A percentile compares a stretch with the other conserved stretches of the same genome.
phyloP scores from a whole-genome alignment of 2,797 vertebrate genomes.

The Myoxocephalus aenaeus region DNA sequence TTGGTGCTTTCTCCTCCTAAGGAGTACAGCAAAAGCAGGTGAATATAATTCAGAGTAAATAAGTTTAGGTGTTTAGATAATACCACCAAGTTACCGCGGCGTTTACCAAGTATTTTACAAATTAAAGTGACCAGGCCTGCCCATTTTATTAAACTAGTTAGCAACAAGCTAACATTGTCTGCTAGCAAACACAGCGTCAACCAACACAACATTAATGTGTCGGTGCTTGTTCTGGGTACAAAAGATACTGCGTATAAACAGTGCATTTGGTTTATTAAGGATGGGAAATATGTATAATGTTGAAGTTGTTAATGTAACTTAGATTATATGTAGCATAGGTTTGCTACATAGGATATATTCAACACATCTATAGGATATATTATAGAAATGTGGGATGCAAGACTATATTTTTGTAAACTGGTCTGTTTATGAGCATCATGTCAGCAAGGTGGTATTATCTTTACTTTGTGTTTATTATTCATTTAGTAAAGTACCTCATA shows the following conservation, averaged over 20 bases:
- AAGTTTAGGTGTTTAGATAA: not conserved
- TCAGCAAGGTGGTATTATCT: not conserved
- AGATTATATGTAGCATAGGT: not conserved
- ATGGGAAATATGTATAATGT: not conserved
- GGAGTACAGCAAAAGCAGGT: slow-evolving; percentile 53
- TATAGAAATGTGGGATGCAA: not conserved
- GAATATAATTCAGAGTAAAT: not conserved
- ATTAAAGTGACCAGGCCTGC: not conserved
- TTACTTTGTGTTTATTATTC: not conserved
- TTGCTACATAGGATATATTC: not conserved
- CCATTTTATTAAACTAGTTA: slow-evolving; percentile 30
- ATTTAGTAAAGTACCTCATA: not conserved
- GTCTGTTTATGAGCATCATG: not conserved
- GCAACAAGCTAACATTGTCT: slow-evolving; percentile 58
- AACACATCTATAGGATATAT: not conserved
- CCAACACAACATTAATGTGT: not conserved
- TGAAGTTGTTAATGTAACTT: fast-evolving
- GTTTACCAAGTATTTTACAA: not conserved
- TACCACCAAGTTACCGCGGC: fast-evolving
- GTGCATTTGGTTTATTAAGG: fast-evolving
- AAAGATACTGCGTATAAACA: fast-evolving
- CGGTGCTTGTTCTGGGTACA: not conserved
- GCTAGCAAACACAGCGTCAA: slow-evolving; percentile 34
- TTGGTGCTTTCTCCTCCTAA: slow-evolving; percentile 41
- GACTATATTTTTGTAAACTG: not conserved